These are phyloP conservation scores for Festucalex cinctus DNA, from an alignment of 2,113 vertebrate species.

Conservation along the genomic window DNA sequence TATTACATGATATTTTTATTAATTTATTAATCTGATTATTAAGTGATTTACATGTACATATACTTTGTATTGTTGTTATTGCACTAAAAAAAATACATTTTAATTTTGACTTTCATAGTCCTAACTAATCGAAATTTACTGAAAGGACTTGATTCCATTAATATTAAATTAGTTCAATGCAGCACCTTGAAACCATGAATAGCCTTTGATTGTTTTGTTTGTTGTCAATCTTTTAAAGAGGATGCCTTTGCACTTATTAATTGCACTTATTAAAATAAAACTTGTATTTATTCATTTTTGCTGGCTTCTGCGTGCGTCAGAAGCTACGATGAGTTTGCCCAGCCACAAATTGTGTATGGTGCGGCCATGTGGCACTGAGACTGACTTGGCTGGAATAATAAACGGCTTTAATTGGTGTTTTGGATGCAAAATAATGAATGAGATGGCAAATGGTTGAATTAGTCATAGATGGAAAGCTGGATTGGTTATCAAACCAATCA, in stretches of 20 bases:
- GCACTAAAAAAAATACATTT: too few species aligned
- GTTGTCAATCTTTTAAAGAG: too few species aligned
- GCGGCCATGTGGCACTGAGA: constrained; percentile 60
- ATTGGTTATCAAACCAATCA: constrained; percentile 26
- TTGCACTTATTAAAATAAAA: too few species aligned
- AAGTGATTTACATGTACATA: too few species aligned
- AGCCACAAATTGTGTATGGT: constrained; percentile 46
- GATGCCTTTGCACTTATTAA: not conserved
- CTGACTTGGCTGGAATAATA: not conserved
- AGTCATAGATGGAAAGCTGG: constrained; percentile 37
- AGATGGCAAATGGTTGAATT: constrained; percentile 21
- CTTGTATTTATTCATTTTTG: not conserved
- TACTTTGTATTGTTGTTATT: too few species aligned
- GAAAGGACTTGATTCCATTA: not conserved
- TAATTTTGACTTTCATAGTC: too few species aligned
- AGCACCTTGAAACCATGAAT: not conserved
- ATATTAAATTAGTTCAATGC: not conserved
- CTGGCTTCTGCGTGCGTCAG: not conserved
- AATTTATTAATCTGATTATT: too few species aligned
- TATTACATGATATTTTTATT: too few species aligned
- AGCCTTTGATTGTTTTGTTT: too few species aligned
- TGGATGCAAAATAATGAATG: constrained; percentile 19
- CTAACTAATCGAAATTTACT: not conserved
- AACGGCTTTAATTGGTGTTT: not conserved
- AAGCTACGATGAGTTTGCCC: constrained; percentile 44